phyloP scores from a whole-genome alignment of 2,888 invertebrate species.

The Andrena haemorrhoa region DNA sequence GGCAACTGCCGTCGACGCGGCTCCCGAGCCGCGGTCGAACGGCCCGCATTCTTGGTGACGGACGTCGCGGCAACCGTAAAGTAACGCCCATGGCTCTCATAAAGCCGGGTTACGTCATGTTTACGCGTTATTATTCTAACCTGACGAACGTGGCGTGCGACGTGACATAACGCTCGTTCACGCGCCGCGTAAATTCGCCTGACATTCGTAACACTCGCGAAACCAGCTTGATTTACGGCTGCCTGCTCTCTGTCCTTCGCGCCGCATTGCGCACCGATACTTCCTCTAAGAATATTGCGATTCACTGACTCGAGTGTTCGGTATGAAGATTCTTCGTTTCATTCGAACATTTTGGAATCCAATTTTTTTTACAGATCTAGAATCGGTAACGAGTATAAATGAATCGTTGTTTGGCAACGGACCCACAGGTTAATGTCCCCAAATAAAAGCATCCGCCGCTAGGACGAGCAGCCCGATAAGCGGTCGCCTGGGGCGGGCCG shows the following conservation, averaged over 20 bases:
- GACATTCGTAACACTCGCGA: neutral
- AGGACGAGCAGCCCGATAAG: too few species aligned
- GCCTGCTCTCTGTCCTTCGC: neutral
- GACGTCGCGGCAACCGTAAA: conserved; percentile 22
- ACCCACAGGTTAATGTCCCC: too few species aligned
- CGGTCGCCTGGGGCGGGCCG: too few species aligned
- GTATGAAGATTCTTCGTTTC: too few species aligned
- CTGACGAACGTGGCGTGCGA: neutral
- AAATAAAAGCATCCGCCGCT: too few species aligned
- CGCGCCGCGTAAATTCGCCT: conserved; percentile 3
- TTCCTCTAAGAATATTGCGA: too few species aligned
- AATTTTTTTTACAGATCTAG: too few species aligned
- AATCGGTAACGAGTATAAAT: too few species aligned
- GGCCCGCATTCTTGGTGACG: conserved; percentile 24
- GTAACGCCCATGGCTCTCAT: conserved; percentile 4
- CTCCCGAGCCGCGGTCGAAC: neutral
- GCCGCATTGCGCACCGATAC: neutral
- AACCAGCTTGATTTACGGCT: conserved; percentile 16
- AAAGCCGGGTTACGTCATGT: conserved; percentile 34
- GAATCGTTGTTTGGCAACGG: too few species aligned
- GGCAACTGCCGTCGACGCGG: conserved; percentile 12
- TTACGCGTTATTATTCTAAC: conserved; percentile 21
- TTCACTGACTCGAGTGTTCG: too few species aligned
- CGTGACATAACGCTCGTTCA: conserved; percentile 4
- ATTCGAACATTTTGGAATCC: too few species aligned